Evolutionary conservation across 2,888 invertebrate genomes (phyloP), one percentile per base, ranked within the genome.

Genomic region (Caenorhabditis sulstoni): DNA sequence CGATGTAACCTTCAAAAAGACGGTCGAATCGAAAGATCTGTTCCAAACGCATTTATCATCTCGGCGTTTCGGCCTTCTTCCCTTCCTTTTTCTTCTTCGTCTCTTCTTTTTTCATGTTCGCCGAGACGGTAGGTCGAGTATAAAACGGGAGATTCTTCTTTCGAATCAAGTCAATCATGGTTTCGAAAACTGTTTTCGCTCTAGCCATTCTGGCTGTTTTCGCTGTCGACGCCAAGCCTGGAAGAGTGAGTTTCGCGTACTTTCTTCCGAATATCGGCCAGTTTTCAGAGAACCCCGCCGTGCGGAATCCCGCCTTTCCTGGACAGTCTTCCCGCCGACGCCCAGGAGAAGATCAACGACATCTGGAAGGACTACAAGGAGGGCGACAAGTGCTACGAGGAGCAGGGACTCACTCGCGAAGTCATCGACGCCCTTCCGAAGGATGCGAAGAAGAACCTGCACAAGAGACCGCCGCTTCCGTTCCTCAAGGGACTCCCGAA

Each of bases 301-400:
- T 85, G 85, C 49, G 85, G 82, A 62, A 62, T 82, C 11, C 85
- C 85, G 49, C 79, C 82, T 50, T 85, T 81, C 77, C 47, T 82
- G 20, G 85, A 81, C 53, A 74, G 80, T 47, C 75, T 85, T 35
- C 85, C 85, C 44, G 71, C 52, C 16, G 83, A 83, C 47, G 78
- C 76, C 20, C 76, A 85, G 55, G 61, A 65, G 5, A 82, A 81
- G 52, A 66, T 84, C 58, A 78, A 64, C 35, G 82, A 77, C n/a
- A 85, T 85, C 53, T 85, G 85, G 85, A 83, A 82, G 55, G 77
- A 83, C 53, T 86, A 79, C 78, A 83, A 82, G 57, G 84, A 85
- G 44, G 86, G 86, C 62, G 85, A 83, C 45, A 84, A 83, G 47
- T 86, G 86, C 68, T 83, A 85, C 50, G 79, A 82, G 49, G 79